Base-by-base conservation (phyloP, 2,797 vertebrate genomes). In the Neosilurus hyrtlii region DNA sequence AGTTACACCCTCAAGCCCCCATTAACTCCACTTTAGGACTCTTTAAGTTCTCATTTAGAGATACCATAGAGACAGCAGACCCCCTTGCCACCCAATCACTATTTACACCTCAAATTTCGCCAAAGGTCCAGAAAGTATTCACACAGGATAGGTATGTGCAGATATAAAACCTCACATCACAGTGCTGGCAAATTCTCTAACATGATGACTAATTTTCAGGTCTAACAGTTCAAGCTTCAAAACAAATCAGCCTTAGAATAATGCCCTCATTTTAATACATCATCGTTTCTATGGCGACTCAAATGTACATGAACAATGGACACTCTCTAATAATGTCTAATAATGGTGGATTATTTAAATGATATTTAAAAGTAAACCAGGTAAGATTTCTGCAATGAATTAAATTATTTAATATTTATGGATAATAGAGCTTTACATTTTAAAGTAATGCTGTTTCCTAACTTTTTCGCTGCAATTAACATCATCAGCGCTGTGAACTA, bases 1-100 rank as follows among this genome's bases (percentile, higher is more conserved):
- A 82, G 76, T 67, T 51, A 65, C 35, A 76, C 62, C 52, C 61
- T 12, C 35, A 82, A 59, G 24, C 63, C n/a, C 20, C 35, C 22
- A 59, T 67, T 59, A 57, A 5, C 15, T 30, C 22, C 15, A 68
- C 73, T 68, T 76, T 66, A 82, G 22, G 52, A 24, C 1, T 24
- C 72, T 67, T 35, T 14, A 82, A 26, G 35, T 26, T 37, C 18
- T 18, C 22, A 12, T 37, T 59, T 49, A 77, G 22, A 30, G 52
- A 59, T n/a, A 24, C 70, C 22, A 73, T 10, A 49, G 14, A 66
- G 71, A 82, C 24, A 75, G 5, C 30, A 73, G 43, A 20, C 16
- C 59, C 16, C 20, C 3, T 52, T 4, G 43, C 22, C 52, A 8
- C 37, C 52, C 54, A 59, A 43, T 37, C 15, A 68, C 61, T 26